Evolutionary conservation across 2,797 vertebrate genomes (phyloP).

Genomic region (Acomys russatus): DNA sequence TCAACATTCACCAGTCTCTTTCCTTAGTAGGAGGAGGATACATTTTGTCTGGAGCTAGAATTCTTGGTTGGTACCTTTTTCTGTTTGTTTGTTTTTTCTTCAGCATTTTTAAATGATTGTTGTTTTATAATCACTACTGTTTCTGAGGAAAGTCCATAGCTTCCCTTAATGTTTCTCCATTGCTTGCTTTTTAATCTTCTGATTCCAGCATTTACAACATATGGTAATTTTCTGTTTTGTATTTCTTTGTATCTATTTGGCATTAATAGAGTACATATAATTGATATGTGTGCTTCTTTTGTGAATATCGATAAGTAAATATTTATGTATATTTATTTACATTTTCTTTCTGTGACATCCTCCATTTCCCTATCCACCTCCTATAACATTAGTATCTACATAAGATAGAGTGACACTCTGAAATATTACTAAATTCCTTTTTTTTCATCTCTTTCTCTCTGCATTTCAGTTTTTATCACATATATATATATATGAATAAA

Average conservation of each 20-base stretch:
- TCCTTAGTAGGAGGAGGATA: not conserved
- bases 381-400: not conserved
- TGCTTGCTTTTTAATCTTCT: not conserved
- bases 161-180: not conserved
- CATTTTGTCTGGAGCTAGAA: not conserved
- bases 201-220: not conserved
- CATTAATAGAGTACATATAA: not conserved
- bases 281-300: not conserved
- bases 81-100: not conserved
- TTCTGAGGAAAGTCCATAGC: slow-evolving; percentile 9
- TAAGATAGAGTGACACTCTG: not conserved
- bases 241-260: not conserved
- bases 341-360: not conserved
- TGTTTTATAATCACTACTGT: not conserved
- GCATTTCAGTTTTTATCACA: not conserved
- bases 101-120: not conserved
- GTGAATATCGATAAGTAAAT: not conserved
- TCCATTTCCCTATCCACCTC: not conserved
- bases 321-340: not conserved
- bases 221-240: not conserved
- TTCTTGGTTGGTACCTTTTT: not conserved
- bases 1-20: not conserved
- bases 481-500: not conserved
- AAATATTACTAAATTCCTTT: not conserved
- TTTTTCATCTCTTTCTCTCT: not conserved